Base-by-base conservation (phyloP, 2,888 invertebrate genomes). In the Pristionchus maxplancki region DNA sequence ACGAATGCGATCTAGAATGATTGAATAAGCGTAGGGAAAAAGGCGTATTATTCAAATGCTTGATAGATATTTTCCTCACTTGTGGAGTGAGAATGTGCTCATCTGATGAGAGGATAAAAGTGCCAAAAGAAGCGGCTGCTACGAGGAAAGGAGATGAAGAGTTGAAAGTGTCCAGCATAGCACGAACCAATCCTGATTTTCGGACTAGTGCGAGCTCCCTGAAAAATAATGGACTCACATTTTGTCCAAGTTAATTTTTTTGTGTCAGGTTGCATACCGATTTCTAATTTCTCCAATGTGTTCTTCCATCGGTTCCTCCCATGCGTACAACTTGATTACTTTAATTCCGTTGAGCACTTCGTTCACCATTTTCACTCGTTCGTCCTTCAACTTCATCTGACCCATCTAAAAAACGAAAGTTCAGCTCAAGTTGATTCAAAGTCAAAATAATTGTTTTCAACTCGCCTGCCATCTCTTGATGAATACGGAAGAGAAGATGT, bases 71-170 rank as follows among this genome's bases (percentile, higher is more conserved):
- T 13, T 31, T 31, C 15, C 13, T 31, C 4, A 90, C 90, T 81
- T 91, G 91, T 0, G 94, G 93, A 5, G 94, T 94, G 17, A 94
- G 90, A 44, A 89, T 53, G 71, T 93, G 90, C 0, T 88, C 50
- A 5, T 93, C 91, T 50, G 94, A 93, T 3, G 94, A 95, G 94
- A 97, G 95, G 92, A 97, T 96, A 96, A 96, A 98, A 89, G 97
- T 97, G 94, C 97, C 96, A 96, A 98, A 97, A 90, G 97, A 97
- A 93, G 96, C 96, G 95, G 97, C 96, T 91, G 97, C 97, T 92
- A 97, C 98, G 96, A 98, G 96, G 95, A 98, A 98, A 11, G 98
- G 98, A 0, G 98, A 97, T 95, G 97, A 97, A 3, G 97, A 97
- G 97, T 98, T 98, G 92, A 98, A 97, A 95, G 98, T 97, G 87